Evolutionary conservation across 2,888 invertebrate genomes (phyloP).

Genomic region (Melinopterus prodromus): DNA sequence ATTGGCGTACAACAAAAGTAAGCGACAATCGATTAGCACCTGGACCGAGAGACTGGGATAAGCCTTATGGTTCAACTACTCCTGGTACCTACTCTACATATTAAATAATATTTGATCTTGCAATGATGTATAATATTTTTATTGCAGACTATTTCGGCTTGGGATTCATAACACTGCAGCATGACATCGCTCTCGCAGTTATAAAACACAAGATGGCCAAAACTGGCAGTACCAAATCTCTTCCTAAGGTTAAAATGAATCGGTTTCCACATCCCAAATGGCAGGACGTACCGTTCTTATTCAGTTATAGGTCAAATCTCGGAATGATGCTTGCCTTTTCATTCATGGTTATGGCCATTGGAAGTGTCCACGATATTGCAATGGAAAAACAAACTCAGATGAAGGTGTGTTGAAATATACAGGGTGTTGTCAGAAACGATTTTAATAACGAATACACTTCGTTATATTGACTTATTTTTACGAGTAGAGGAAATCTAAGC

Average conservation of each 20-base stretch:
- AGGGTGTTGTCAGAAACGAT: no score
- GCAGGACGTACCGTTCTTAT: slow-evolving; percentile 71
- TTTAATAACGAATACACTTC: no score
- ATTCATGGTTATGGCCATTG: slow-evolving; percentile 74
- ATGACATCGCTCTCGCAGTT: slow-evolving; percentile 54
- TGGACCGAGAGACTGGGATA: slow-evolving; percentile 44
- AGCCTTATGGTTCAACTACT: slow-evolving; percentile 37
- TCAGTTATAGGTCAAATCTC: slow-evolving; percentile 71
- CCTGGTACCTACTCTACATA: slow-evolving; percentile 39
- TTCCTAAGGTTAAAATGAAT: slow-evolving; percentile 62
- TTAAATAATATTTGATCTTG: not conserved
- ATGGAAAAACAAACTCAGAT: not conserved
- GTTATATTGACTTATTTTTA: no score
- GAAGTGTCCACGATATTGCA: slow-evolving; percentile 12
- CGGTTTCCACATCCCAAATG: slow-evolving; percentile 80
- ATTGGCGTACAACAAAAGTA: slow-evolving; percentile 10
- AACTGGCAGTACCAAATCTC: slow-evolving; percentile 37
- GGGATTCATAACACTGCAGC: slow-evolving; percentile 73
- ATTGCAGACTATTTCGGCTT: slow-evolving; percentile 68
- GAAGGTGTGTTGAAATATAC: no score
- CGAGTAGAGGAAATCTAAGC: no score
- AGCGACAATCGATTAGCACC: slow-evolving; percentile 38
- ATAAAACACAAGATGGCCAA: slow-evolving; percentile 25
- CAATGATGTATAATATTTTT: slow-evolving; percentile 6
- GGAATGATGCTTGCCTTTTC: slow-evolving; percentile 81